Base-by-base conservation (phyloP, 2,888 invertebrate genomes). In the Doris montereyensis region DNA sequence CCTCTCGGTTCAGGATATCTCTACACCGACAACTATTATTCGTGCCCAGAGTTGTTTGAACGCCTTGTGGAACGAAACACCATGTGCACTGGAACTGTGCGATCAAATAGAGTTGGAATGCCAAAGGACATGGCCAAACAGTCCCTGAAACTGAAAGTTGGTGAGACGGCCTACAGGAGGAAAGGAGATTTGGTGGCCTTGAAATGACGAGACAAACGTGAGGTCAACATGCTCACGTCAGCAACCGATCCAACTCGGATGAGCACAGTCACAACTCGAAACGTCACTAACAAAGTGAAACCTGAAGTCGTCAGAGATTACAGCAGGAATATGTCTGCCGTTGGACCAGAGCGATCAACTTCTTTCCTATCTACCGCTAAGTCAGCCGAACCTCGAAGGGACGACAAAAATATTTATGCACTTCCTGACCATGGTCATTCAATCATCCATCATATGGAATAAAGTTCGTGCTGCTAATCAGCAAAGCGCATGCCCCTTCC, bases 21-120 rank as follows among this genome's bases (percentile, higher is more conserved):
- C 28, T 74, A 60, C 41, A 58, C 58, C 1, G 32, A 74, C 74
- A 74, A 74, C 8, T 32, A 74, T 28, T 74, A 58, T 21, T 5
- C 58, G 3, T 74, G 74, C 17, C 60, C 32, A 5, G 58, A 74
- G 4, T 58, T 74, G 1, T 28, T 58, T 1, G 58, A 74, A 10
- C 1, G 1, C 1, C 74, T 74, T 3, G 58, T 30, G 17, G 74
- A 57, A 21, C n/a, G n/a, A 5, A 21, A 58, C 32, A 60, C 74
- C 1, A 52, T 58, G 30, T 58, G 58, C 21, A 32, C 32, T 13
- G 74, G 74, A 5, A 58, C 60, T 30, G 74, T 60, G 32, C 30
- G 74, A 2, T 2, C 74, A 32, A 74, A 60, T 32, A 2, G 24
- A 21, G 30, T 58, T 57, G 74, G 58, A 21, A 74, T 60, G 74